Evolutionary conservation across 2,888 invertebrate genomes (phyloP).

Genomic region (Liodrosophila aerea): DNA sequence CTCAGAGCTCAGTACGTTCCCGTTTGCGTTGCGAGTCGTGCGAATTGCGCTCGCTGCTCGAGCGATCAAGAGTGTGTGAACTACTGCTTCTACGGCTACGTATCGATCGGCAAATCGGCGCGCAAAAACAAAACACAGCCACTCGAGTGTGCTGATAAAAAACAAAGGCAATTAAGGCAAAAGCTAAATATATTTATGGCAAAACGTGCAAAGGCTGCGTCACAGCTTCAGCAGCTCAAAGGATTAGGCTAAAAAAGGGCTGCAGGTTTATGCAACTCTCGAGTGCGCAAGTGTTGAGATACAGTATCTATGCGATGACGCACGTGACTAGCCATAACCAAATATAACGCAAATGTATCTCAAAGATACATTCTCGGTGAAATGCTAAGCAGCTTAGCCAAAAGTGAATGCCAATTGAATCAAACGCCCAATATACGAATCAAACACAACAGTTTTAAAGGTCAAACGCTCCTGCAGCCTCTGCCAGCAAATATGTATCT

Average conservation of each 20-base stretch:
- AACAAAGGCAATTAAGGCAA: conserved; percentile 40
- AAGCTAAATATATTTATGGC: no score
- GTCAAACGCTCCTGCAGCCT: conserved; percentile 58
- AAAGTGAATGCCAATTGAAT: conserved; percentile 45
- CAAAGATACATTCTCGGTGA: conserved; percentile 54
- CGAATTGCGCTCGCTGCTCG: conserved; percentile 59
- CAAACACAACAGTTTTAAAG: conserved; percentile 44
- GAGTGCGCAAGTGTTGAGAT: no score
- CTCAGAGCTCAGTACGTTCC: conserved; percentile 70
- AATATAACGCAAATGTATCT: no score
- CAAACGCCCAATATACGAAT: conserved; percentile 34
- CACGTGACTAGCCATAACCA: no score
- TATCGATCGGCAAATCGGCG: conserved; percentile 46
- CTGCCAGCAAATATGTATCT: conserved; percentile 19
- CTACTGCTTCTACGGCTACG: no score
- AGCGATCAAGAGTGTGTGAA: conserved; percentile 19
- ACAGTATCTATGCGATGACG: conserved; percentile 34
- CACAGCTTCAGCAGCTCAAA: conserved; percentile 5
- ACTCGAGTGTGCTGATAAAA: conserved; percentile 6
- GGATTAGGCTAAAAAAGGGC: conserved; percentile 10
- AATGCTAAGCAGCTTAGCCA: conserved; percentile 50
- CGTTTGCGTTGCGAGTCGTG: conserved; percentile 70
- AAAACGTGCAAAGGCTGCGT: no score
- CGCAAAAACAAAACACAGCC: conserved; percentile 22
- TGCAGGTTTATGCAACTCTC: not conserved